phyloP scores from a whole-genome alignment of 2,888 invertebrate species.

The Myathropa florea region DNA sequence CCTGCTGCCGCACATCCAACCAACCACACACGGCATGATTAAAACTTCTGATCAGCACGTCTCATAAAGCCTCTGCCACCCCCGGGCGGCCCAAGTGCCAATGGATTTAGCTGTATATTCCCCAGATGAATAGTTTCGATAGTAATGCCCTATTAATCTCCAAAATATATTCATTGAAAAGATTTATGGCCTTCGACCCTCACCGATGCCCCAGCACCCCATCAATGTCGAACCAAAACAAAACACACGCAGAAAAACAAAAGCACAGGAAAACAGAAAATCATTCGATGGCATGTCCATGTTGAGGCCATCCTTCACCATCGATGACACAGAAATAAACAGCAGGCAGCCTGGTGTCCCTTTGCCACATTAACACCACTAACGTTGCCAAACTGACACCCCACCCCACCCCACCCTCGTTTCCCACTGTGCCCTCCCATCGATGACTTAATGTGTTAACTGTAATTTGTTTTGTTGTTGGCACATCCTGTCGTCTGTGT shows the following conservation, averaged over 20 bases:
- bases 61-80: constrained; percentile 24
- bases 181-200: constrained; percentile 58
- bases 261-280: constrained; percentile 23
- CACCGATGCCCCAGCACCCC: neutral
- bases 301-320: constrained; percentile 43
- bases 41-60: constrained; percentile 62
- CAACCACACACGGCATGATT: constrained; percentile 32
- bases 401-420: neutral
- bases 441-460: constrained; percentile 59
- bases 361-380: constrained; percentile 57
- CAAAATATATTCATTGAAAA: constrained; percentile 70
- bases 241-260: neutral
- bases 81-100: constrained; percentile 7
- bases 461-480: constrained; percentile 70
- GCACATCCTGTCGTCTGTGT: constrained; percentile 50
- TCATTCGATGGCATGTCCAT: constrained; percentile 40
- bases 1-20: neutral
- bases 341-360: constrained; percentile 42
- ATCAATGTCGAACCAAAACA: neutral
- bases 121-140: constrained; percentile 66
- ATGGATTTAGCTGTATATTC: constrained; percentile 46
- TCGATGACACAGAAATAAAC: constrained; percentile 61
- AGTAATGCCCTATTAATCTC: constrained; percentile 69
- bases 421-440: neutral
- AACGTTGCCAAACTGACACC: neutral